Conservation (phyloP, 64 coral and sea anemone genomes). For the Dendronephthya gigantea region DNA sequence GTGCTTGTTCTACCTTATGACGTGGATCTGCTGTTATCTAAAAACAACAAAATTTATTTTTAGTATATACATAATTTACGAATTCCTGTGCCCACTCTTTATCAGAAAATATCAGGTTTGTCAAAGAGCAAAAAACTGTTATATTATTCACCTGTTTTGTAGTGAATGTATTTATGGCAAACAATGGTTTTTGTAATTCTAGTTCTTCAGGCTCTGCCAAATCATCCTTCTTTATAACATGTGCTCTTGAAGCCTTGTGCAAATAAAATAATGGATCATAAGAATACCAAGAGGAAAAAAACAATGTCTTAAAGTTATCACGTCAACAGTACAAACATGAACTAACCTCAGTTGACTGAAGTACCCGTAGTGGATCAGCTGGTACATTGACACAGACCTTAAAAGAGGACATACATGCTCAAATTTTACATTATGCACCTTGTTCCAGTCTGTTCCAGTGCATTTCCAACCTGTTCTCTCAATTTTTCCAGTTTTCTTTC, state of each 20-base stretch:
- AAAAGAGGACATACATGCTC: not conserved
- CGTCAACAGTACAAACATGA: too few relatives aligned
- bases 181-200: constrained; percentile 73
- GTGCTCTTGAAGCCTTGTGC: constrained; percentile 41
- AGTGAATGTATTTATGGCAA: constrained; percentile 71
- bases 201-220: constrained; percentile 83
- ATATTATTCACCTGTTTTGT: constrained; percentile 43
- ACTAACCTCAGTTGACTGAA: constrained; percentile 7
- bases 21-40: constrained; percentile 74
- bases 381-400: not conserved
- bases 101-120: too few relatives aligned
- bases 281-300: not conserved
- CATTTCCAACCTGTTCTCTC: constrained; percentile 45
- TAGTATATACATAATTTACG: not conserved
- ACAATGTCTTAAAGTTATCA: too few relatives aligned
- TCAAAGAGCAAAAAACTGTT: not conserved
- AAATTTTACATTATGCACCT: not conserved
- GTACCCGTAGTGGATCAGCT: not conserved
- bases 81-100: too few relatives aligned
- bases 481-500: constrained; percentile 66
- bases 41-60: not conserved
- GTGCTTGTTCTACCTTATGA: constrained; percentile 65
- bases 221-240: constrained; percentile 41
- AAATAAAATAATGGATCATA: not conserved
- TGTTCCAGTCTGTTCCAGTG: not conserved